Evolutionary conservation across 2,113 vertebrate species (phyloP).

Genomic region (Taurulus bubalis): DNA sequence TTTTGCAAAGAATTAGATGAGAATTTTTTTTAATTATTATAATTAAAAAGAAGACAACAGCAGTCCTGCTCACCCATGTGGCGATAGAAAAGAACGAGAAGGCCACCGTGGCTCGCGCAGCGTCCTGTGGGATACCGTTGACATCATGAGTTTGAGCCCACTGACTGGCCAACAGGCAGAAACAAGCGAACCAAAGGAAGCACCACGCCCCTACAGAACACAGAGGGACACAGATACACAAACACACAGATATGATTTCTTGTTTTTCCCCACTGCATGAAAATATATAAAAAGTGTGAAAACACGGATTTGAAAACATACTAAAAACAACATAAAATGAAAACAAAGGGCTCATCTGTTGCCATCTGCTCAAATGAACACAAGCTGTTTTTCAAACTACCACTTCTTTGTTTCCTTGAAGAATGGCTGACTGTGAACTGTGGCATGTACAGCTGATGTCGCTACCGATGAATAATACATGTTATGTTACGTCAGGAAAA

Average conservation of each 20-base stretch:
- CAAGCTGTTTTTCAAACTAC: constrained; percentile 26
- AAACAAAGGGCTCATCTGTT: constrained; percentile 13
- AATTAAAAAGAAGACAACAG: background rate
- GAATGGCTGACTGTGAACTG: constrained; percentile 52
- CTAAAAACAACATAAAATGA: constrained; percentile 3
- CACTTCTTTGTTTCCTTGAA: constrained; percentile 58
- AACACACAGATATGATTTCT: constrained; percentile 10
- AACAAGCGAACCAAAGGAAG: constrained; percentile 93
- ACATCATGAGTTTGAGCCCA: constrained; percentile 68
- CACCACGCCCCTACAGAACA: constrained; percentile 87
- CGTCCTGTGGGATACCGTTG: constrained; percentile 69
- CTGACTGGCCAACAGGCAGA: constrained; percentile 91
- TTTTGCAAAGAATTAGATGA: background rate
- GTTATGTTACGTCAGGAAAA: constrained; percentile 26
- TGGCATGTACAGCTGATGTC: constrained; percentile 24
- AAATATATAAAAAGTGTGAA: constrained; percentile 9
- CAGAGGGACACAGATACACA: constrained; percentile 37
- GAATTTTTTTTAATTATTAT: too few species aligned
- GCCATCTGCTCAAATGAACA: constrained; percentile 18
- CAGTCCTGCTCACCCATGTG: constrained; percentile 88
- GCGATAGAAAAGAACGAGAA: constrained; percentile 96
- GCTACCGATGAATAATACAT: constrained; percentile 33
- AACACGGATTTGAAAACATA: constrained; percentile 7
- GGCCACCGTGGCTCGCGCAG: constrained; percentile 86
- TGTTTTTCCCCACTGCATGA: constrained; percentile 19